A percentile compares a stretch with the other conserved stretches of the same genome.
phyloP scores from a whole-genome alignment of 2,888 invertebrate species.

The Diogma glabrata region DNA sequence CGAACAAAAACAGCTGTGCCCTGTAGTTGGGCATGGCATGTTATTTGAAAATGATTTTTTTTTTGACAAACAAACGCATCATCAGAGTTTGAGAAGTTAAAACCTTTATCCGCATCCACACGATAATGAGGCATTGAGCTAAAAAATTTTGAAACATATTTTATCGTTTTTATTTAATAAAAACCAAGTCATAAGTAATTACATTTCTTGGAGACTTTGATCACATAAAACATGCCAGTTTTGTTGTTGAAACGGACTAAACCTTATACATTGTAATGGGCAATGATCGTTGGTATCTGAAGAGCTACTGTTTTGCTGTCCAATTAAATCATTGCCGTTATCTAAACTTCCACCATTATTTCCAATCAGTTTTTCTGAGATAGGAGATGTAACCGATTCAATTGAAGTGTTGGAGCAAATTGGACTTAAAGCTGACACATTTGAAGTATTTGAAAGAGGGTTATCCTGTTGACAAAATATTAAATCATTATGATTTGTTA shows the following conservation, averaged over 20 bases:
- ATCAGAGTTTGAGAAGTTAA: slow-evolving; percentile 94
- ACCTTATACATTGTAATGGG: slow-evolving; percentile 82
- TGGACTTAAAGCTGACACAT: slow-evolving; percentile 15
- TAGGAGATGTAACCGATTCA: neutral
- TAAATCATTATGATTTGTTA: neutral
- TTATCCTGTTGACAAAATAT: slow-evolving; percentile 6
- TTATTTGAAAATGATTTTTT: slow-evolving; percentile 96
- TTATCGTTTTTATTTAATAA: neutral
- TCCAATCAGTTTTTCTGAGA: no score
- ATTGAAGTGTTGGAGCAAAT: slow-evolving; percentile 23
- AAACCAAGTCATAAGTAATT: slow-evolving; percentile 38
- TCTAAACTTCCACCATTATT: slow-evolving; percentile 21
- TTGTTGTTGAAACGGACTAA: slow-evolving; percentile 72
- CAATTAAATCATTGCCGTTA: slow-evolving; percentile 17
- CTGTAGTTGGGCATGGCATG: slow-evolving; percentile 70
- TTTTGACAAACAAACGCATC: slow-evolving; percentile 99
- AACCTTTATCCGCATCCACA: slow-evolving; percentile 97
- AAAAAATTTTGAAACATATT: slow-evolving; percentile 14
- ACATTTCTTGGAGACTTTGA: slow-evolving; percentile 78
- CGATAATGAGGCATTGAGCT: slow-evolving; percentile 70
- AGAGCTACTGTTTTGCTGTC: slow-evolving; percentile 3
- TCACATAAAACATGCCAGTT: slow-evolving; percentile 80
- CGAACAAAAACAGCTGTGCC: slow-evolving; percentile 86
- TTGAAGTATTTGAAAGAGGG: no score
- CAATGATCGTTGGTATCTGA: slow-evolving; percentile 22